Evolutionary conservation across 2,888 invertebrate species (phyloP), one percentile per base, ranked within the genome.

Genomic region (Stegana nigrithorax): DNA sequence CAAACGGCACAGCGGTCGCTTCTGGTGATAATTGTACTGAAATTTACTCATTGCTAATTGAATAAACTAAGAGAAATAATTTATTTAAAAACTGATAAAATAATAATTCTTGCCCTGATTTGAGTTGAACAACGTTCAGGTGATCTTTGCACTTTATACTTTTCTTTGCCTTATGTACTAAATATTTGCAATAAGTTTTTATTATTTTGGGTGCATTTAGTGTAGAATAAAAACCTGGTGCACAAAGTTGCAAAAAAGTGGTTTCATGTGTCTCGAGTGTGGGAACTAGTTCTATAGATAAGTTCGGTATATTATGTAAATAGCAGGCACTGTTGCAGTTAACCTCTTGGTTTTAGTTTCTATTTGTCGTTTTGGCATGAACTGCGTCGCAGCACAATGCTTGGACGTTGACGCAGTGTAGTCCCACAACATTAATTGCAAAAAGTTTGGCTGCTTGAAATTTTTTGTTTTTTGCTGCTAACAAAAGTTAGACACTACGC

Each of bases 401-500:
- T 29, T 63, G 42, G 53, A 36, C 45, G 39, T 25, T 21, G 55
- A 36, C 59, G 60, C 39, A 45, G 59, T 62, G 51, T 70, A 63
- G 59, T 44, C 26, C 36, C 53, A 12, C 42, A 50, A 67, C 59
- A 72, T 71, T 60, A 66, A 69, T 26, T 44, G 44, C 12, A 32
- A 32, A 7, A 32, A 5, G 45, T 17, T 17, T 17, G 6, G 2
- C 17, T 17, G 44, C 14, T 44, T 12, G 47, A 25, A 23, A 23
- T 12, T 55, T 55, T 47, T 25, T 47, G 12, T 50, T 69, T n/a
- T 80, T 79, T 79, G 69, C 60, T 79, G 73, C 81, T 73, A 79
- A 81, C 81, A 81, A 81, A 63, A 81, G 73, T 79, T 73, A 77
- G 80, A 79, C 73, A 62, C 51, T 60, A 65, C n/a, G 17, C 3